Base-by-base conservation (phyloP, 1,140 invertebrate genomes). In the Procambarus clarkii region DNA sequence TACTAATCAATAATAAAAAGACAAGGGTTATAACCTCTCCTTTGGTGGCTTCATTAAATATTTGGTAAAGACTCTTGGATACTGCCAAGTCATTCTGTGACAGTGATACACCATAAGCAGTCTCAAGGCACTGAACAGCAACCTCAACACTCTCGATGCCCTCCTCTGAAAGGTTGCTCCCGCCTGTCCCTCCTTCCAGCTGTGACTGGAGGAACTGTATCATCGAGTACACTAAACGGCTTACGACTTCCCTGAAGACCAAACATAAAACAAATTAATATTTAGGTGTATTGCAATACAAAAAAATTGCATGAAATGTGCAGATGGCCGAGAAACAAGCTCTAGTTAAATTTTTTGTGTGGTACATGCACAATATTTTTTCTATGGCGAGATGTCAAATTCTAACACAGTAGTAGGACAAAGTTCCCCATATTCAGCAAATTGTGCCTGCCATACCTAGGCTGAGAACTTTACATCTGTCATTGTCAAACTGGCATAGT, bases 111-210 rank as follows among this genome's bases (percentile, higher is more conserved):
- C 96, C 96, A 94, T 97, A 98, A 1, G 97, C 97, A 83, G 96
- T 97, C 94, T 98, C 97, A 91, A 98, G 95, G 94, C 98, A 98
- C 94, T 98, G 97, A 92, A 97, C 96, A 15, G 97, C 97, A 76
- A 97, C 97, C 94, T 98, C 97, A 85, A 98, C 95, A 94, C 97
- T 97, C 94, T 98, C 97, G 34, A 86, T 69, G 7, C 89, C 89
- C 45, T 91, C 89, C 46, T 91, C 89, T 79, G 89, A 85, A 44
- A 91, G 83, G 0, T 82, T 82, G 0, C 83, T 77, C 0, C 76
- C 89, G 9, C 46, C 77, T 21, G 74, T 46, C n/a, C 88, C 82
- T 21, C 80, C 58, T 69, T 91, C 89, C 21, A 91, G 82, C 58
- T 91, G 89, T 24, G 89, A 91, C 89, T 91, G 89, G 2, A 91